These are phyloP conservation scores for Scopus umbretta DNA, from an alignment of 2,113 vertebrate genomes.

Conservation along the genomic window DNA sequence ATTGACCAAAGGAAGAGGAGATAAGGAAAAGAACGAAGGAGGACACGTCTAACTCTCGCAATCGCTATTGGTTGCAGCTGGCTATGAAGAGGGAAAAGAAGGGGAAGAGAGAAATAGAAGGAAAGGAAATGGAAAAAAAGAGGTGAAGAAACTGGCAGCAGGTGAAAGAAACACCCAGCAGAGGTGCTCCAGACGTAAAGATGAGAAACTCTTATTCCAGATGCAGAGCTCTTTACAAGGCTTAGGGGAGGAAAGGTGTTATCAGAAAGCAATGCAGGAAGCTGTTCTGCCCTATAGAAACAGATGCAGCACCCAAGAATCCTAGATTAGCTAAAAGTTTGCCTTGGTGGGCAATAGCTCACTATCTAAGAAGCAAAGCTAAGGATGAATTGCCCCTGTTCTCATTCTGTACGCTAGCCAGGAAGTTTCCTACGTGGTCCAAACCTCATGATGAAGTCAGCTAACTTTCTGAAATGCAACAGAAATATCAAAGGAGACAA, in stretches of 20 bases:
- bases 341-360: background rate
- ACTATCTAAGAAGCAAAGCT: background rate
- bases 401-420: background rate
- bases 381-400: background rate
- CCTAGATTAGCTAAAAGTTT: background rate
- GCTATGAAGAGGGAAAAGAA: background rate
- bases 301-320: background rate
- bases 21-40: background rate
- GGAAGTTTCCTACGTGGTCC: background rate
- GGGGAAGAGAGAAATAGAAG: background rate
- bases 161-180: background rate
- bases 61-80: background rate
- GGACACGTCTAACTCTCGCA: background rate
- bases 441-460: background rate
- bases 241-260: background rate
- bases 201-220: background rate
- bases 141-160: background rate
- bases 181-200: background rate
- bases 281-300: background rate
- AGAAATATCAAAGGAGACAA: background rate
- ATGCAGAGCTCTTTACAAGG: background rate
- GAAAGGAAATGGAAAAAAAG: background rate
- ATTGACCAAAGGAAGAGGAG: background rate
- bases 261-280: background rate
- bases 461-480: background rate